Evolutionary conservation across 2,888 invertebrate genomes (phyloP), one percentile per base, ranked within the genome.

Genomic region (Chrysina gloriosa): DNA sequence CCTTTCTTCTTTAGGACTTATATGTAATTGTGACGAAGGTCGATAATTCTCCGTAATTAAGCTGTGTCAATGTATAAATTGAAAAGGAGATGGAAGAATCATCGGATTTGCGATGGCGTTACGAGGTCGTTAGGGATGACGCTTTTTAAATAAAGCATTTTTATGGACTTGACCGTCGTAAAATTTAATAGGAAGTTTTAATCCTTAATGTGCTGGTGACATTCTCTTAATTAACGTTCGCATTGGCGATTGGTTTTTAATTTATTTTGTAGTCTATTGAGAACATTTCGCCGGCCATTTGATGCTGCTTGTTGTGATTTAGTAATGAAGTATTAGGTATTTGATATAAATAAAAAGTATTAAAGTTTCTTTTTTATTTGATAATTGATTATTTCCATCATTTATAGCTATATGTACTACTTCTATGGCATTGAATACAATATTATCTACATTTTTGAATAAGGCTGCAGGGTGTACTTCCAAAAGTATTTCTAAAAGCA

Each of bases 151-250:
- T 27, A 45, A 9, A 29, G 16, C 27, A 61, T 29, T 42, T 61
- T 61, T 61, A 61, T 61, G 58, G 42, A 27, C 16, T 27, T 16
- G 27, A 42, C 42, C 29, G 29, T 61, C 58, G 58, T 61, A 61
- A 61, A 61, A 61, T 42, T 42, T 42, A 61, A 61, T 61, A 61
- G 42, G 58, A 21, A 61, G 27, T 61, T 61, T 42, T 42, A 14
- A 27, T 16, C 11, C 45, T 61, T 42, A 61, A 56, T 56, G 56
- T 39, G 25, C 19, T 61, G 42, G 16, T 45, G 58, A 61, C 58
- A 61, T 42, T 61, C 39, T 16, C 27, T 61, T 61, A 61, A 61
- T 61, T 61, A 61, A 42, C 39, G 42, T 23, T 27, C 42, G 58
- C 23, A 5, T 42, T 29, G 27, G 16, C 42, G 27, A 27, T 61